A percentile compares a stretch with the other conserved stretches of the same genome.
Evolutionary conservation across 2,113 vertebrate species (phyloP).

Genomic region (Scatophagus argus): DNA sequence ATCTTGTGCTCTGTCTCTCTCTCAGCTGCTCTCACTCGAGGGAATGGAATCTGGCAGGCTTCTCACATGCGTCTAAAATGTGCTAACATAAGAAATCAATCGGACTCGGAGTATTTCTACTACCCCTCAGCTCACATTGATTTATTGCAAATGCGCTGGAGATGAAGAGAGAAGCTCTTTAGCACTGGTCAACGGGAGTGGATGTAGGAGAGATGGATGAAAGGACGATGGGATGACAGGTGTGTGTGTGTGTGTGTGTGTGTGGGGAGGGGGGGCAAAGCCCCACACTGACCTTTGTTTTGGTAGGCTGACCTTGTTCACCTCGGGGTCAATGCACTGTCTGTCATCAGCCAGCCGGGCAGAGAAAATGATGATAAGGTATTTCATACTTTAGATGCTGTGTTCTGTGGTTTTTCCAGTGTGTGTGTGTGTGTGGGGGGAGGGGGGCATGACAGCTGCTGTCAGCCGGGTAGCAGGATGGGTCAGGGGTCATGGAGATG

Average conservation of each 20-base stretch:
- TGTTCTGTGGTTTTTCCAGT: slow-evolving; percentile 21
- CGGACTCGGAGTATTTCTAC: slow-evolving; percentile 69
- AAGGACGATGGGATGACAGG: slow-evolving; percentile 24
- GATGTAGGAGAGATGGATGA: slow-evolving; percentile 29
- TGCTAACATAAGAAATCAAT: slow-evolving; percentile 82
- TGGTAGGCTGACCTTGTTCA: slow-evolving; percentile 49
- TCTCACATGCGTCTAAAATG: slow-evolving; percentile 62
- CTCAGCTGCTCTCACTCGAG: slow-evolving; percentile 31
- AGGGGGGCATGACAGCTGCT: slow-evolving; percentile 47
- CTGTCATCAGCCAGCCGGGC: slow-evolving; percentile 44
- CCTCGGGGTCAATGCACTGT: slow-evolving; percentile 48
- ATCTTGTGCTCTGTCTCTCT: slow-evolving; percentile 7
- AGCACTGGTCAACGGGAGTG: slow-evolving; percentile 56
- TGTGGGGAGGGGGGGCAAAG: slow-evolving; percentile 15
- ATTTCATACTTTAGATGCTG: slow-evolving; percentile 46
- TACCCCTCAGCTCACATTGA: slow-evolving; percentile 74
- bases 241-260: no score
- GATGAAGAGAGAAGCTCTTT: slow-evolving; percentile 71
- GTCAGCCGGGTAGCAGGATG: slow-evolving; percentile 21
- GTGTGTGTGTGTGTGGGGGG: no score
- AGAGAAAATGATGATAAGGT: slow-evolving; percentile 60
- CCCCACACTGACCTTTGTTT: slow-evolving; percentile 55
- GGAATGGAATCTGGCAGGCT: slow-evolving; percentile 55
- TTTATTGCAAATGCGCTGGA: slow-evolving; percentile 75
- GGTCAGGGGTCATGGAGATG: slow-evolving; percentile 40